A percentile compares a stretch with the other conserved stretches of the same genome.
Conservation (phyloP, 2,797 vertebrate species). For the Lithobates pipiens region DNA sequence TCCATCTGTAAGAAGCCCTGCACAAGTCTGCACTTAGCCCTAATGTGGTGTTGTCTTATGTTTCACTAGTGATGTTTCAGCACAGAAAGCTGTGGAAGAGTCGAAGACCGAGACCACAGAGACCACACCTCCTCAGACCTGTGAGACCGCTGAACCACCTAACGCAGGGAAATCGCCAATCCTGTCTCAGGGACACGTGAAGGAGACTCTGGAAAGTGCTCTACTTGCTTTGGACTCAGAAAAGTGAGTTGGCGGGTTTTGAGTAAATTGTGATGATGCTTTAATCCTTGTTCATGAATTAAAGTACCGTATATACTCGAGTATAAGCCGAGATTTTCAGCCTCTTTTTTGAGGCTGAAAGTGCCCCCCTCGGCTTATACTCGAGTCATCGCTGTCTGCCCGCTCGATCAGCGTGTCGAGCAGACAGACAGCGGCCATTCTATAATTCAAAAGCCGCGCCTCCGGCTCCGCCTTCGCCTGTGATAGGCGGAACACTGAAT, state of each 20-base stretch:
- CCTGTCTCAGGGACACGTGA: slow-evolving; percentile 79
- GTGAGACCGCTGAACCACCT: slow-evolving; percentile 73
- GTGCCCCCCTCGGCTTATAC: too few relatives aligned
- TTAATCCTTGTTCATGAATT: neutral
- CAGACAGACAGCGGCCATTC: too few relatives aligned
- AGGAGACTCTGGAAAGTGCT: slow-evolving; percentile 93
- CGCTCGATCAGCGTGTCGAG: too few relatives aligned
- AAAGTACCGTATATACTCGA: too few relatives aligned
- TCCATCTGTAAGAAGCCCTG: neutral
- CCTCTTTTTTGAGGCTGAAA: too few relatives aligned
- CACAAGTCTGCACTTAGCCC: slow-evolving; percentile 19
- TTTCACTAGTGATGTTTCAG: slow-evolving; percentile 64
- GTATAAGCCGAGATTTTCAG: too few relatives aligned
- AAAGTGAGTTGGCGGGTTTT: slow-evolving; percentile 80
- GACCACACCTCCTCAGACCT: slow-evolving; percentile 71
- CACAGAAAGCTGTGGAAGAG: slow-evolving; percentile 75
- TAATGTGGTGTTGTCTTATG: slow-evolving; percentile 2
- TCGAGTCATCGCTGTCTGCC: too few relatives aligned
- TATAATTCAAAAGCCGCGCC: too few relatives aligned
- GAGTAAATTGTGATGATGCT: neutral
- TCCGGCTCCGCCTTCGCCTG: too few relatives aligned
- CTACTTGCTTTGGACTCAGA: slow-evolving; percentile 92
- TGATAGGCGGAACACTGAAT: too few relatives aligned
- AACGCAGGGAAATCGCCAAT: slow-evolving; percentile 72
- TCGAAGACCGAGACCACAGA: slow-evolving; percentile 85